Percentiles rank a stretch among this genome's conserved stretches.
Evolutionary conservation across 2,113 vertebrate species (phyloP).

Genomic region (Telmatochromis sp.): DNA sequence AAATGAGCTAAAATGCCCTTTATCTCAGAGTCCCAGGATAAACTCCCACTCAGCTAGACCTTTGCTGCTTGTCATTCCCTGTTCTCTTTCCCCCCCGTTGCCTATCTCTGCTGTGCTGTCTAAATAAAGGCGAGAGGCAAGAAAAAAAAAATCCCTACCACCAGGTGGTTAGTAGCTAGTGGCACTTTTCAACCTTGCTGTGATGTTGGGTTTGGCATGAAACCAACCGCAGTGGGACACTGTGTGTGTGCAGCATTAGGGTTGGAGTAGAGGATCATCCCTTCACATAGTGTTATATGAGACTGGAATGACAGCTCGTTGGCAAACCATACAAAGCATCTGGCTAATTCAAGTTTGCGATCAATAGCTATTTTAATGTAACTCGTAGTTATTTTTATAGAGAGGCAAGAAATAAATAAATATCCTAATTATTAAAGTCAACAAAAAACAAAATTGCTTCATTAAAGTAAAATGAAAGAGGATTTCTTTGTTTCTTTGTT

Average conservation of each 20-base stretch:
- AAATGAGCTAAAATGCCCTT: neutral
- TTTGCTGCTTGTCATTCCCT: neutral
- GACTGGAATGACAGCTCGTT: neutral
- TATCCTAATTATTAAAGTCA: neutral
- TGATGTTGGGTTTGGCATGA: constrained; percentile 5
- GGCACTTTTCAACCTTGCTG: neutral
- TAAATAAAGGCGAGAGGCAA: neutral
- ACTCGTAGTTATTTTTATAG: neutral
- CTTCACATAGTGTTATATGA: constrained; percentile 10
- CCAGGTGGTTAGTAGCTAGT: neutral
- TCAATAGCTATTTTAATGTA: neutral
- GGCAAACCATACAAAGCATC: neutral
- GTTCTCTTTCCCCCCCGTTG: neutral
- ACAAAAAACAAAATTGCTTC: neutral
- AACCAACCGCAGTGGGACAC: neutral
- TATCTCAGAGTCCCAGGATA: neutral
- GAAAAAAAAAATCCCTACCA: neutral
- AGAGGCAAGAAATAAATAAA: neutral
- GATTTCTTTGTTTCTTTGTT: neutral
- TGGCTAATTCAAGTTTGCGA: neutral
- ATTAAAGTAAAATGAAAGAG: neutral
- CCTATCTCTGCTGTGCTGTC: neutral
- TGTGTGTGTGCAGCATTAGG: neutral
- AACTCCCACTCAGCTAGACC: neutral
- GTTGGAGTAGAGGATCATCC: constrained; percentile 17